Evolutionary conservation across 2,888 invertebrate species (phyloP), one percentile per base, ranked within the genome.

Genomic region (Andrena haemorrhoa): DNA sequence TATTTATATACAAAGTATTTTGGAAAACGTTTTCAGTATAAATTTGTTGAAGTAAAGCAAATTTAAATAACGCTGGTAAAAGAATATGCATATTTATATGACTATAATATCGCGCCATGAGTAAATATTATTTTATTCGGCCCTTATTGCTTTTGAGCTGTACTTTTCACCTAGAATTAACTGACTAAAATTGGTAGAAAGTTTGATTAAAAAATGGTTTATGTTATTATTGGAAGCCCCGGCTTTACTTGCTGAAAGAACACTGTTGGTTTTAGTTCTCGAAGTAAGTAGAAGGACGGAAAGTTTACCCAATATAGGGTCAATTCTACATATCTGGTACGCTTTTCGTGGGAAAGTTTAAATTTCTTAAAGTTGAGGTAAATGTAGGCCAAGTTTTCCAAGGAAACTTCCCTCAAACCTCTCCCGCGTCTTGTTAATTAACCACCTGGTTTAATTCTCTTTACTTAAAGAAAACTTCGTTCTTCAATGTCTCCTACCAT

Each of bases 231-330:
- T 33, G 23, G 12, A 20, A 26, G 53, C n/a, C 41, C 35, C 3
- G 26, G 29, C 12, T 8, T 41, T 56, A 23, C 41, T 70, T 58
- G n/a, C 41, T 29, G 58, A 20, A 31, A 47, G n/a, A 12, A 41
- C 12, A 35, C n/a, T 16, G 41, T 70, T 58, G 58, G 58, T 58
- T 47, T 29, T 16, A 31, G 69, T 58, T 47, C 47, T 47, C 2
- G 16, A 70, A 47, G 58, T 60, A 70, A 58, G 69, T 47, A 60
- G n/a, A 47, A 12, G 16, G 58, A 47, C 64, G 56, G 64, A 64
- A 58, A 60, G 8, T 58, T 58, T 33, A 12, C 10, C 33, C 41
- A 26, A 49, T 70, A 41, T 70, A 51, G 65, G 60, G 35, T 33
- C 73, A n/a, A 53, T 49, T 61, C 61, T 49, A 51, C 35, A 20